Evolutionary conservation across 2,797 vertebrate genomes (phyloP), one percentile per base, ranked within the genome.

Genomic region (Microhierax caerulescens): DNA sequence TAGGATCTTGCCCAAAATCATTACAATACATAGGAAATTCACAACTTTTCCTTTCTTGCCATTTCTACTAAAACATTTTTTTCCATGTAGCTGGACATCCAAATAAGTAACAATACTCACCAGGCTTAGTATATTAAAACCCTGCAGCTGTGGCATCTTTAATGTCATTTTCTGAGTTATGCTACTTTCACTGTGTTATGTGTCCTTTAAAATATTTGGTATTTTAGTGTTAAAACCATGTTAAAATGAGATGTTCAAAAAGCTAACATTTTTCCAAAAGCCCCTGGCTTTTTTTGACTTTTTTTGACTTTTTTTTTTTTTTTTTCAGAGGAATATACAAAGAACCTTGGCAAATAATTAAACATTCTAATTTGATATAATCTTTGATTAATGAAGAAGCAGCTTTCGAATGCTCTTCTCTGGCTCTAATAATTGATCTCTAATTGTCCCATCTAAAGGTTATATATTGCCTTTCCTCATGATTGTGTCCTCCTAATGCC

Each of bases 401-500:
- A 82, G 60, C 92, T 87, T 95, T 88, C 4, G 4, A 91, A 95
- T 82, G 61, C 56, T 97, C 83, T 94, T 95, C 93, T 92, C 83
- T 68, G 36, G 67, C 74, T 95, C 84, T 83, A 89, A 94, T 96
- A 97, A 97, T 94, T 97, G 97, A 97, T 97, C 93, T 95, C 83
- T 96, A 95, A 97, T 96, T 97, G 92, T 96, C 60, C 83, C 84
- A 82, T 85, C 88, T 96, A 97, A 97, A 97, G 97, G 97, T 97
- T 97, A 96, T 96, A 85, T 96, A 97, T 96, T 85, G 97, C 96
- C 97, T 95, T 87, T 95, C 85, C 94, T 97, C 88, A 76, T 92
- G 70, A 93, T 39, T 96, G 74, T 97, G 91, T 91, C 94, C 91
- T 97, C 73, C 85, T 96, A 97, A 97, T 97, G 93, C 80, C 94